These are phyloP conservation scores for Hipposideros larvatus DNA, from an alignment of 2,797 vertebrate genomes.

Conservation along the genomic window DNA sequence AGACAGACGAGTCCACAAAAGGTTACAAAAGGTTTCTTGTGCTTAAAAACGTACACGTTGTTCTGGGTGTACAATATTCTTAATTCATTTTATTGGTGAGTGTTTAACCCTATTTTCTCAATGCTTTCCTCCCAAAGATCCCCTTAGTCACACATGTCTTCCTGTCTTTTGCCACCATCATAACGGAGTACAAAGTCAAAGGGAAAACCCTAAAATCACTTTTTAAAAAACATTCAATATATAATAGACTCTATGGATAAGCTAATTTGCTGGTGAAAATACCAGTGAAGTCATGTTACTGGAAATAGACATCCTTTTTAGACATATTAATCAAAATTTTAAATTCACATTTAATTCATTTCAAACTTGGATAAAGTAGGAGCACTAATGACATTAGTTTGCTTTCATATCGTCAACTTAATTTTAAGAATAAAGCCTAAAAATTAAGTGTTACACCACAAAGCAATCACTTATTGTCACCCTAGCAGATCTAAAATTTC, in stretches of 20 bases:
- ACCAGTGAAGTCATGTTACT: conserved; percentile 15
- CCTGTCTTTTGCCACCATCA: conserved; percentile 56
- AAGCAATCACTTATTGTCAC: conserved; percentile 34
- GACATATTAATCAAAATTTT: conserved; percentile 30
- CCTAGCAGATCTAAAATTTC: conserved; percentile 43
- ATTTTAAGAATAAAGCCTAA: conserved; percentile 66
- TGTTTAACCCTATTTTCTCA: conserved; percentile 60
- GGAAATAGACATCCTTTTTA: conserved; percentile 55
- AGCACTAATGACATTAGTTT: not conserved
- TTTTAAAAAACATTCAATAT: not conserved
- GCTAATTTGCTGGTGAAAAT: conserved; percentile 41
- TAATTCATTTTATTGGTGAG: conserved; percentile 47
- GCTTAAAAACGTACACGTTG: conserved; percentile 14
- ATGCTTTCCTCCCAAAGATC: conserved; percentile 29
- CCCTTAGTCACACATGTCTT: conserved; percentile 49
- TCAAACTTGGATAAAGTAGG: conserved; percentile 57
- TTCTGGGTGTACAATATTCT: not conserved
- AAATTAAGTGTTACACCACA: conserved; percentile 48
- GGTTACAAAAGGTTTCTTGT: conserved; percentile 50
- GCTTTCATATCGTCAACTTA: conserved; percentile 38
- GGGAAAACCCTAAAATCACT: conserved; percentile 34
- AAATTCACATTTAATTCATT: conserved; percentile 38
- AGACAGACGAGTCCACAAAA: conserved; percentile 60
- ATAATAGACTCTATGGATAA: not conserved
- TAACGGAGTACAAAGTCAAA: conserved; percentile 33